A percentile compares a stretch with the other conserved stretches of the same genome.
Conservation (phyloP, 2,113 vertebrate genomes). For the Sceloporus undulatus region DNA sequence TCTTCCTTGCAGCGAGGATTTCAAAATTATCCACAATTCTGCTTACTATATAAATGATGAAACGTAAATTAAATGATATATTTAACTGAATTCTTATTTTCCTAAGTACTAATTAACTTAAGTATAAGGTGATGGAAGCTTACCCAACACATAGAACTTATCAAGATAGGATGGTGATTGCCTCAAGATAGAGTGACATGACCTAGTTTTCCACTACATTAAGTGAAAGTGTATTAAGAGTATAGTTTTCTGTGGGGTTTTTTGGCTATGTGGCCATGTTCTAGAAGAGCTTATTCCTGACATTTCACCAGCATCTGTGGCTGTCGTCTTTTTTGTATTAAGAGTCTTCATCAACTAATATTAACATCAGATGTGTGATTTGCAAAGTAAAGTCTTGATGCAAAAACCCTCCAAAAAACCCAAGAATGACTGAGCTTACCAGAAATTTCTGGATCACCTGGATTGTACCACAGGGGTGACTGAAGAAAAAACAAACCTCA, state of each 20-base stretch:
- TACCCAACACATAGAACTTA: neutral
- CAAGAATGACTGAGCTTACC: neutral
- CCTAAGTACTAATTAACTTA: neutral
- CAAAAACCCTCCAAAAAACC: too few species aligned
- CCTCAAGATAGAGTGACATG: neutral
- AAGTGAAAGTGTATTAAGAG: neutral
- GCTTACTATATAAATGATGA: neutral
- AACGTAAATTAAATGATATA: neutral
- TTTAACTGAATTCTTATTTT: neutral
- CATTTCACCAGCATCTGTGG: too few species aligned
- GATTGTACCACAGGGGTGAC: neutral
- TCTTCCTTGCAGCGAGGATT: neutral
- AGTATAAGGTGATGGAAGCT: too few species aligned
- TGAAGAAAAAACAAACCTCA: neutral
- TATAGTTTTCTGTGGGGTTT: too few species aligned
- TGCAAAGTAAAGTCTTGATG: neutral
- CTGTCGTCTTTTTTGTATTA: neutral
- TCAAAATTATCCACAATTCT: neutral
- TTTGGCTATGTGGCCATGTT: too few species aligned
- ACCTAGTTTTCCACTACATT: neutral
- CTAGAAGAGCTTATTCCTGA: too few species aligned
- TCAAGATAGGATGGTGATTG: neutral
- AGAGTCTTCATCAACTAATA: neutral
- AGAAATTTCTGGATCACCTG: neutral
- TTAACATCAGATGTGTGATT: neutral